A percentile compares a stretch with the other conserved stretches of the same genome.
Evolutionary conservation across 2,888 invertebrate genomes (phyloP).

Genomic region (Heteromurus nitidus): DNA sequence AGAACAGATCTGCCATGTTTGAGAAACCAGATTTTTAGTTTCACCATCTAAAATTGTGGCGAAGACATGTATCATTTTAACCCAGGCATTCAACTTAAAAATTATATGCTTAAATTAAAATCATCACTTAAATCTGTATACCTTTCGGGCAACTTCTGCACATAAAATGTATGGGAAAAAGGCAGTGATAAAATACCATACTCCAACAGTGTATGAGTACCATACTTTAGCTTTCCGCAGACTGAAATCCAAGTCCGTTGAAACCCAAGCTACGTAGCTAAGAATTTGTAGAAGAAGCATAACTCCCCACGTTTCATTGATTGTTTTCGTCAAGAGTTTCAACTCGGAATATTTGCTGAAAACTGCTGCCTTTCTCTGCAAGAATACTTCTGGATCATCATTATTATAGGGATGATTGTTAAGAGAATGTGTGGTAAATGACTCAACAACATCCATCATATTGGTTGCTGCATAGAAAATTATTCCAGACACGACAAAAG

Average conservation of each 20-base stretch:
- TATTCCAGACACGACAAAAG: no score
- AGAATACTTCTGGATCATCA: no score
- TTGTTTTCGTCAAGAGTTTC: slow-evolving; percentile 14
- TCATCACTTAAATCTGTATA: background rate
- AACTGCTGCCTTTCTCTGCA: no score
- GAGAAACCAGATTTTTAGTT: slow-evolving; percentile 22
- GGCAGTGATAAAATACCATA: slow-evolving; percentile 15
- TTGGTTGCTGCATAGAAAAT: no score
- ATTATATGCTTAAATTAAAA: background rate
- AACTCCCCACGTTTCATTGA: slow-evolving; percentile 11
- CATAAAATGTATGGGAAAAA: slow-evolving; percentile 7
- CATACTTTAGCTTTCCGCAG: slow-evolving; percentile 17
- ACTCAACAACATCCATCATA: no score
- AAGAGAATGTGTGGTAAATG: no score
- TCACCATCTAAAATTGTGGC: slow-evolving; percentile 17
- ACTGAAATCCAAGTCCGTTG: slow-evolving; percentile 19
- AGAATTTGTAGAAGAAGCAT: slow-evolving; percentile 12
- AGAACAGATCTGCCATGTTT: slow-evolving; percentile 3
- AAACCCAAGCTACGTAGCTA: slow-evolving; percentile 23
- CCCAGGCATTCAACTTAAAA: background rate
- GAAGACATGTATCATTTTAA: background rate
- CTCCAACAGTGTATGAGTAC: background rate
- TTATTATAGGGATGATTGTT: no score
- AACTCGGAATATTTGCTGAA: slow-evolving; percentile 1
- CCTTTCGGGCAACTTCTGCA: slow-evolving; percentile 30